Evolutionary conservation across 2,888 invertebrate species (phyloP).

Genomic region (Ochropleura leucogaster): DNA sequence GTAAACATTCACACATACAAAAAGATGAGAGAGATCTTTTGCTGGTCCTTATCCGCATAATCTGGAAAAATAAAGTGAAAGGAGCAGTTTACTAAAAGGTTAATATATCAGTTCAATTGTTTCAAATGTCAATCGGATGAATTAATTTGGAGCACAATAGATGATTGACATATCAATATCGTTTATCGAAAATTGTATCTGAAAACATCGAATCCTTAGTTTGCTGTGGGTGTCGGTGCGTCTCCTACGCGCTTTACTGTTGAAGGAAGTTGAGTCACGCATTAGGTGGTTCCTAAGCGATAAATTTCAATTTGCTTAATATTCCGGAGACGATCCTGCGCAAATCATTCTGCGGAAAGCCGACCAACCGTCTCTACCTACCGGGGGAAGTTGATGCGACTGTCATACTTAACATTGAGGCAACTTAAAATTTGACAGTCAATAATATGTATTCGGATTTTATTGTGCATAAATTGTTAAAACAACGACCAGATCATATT

Average conservation of each 20-base stretch:
- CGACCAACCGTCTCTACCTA: constrained; percentile 39
- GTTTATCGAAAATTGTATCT: constrained; percentile 71
- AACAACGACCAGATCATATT: constrained; percentile 47
- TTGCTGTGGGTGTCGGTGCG: constrained; percentile 72
- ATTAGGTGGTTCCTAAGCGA: constrained; percentile 70
- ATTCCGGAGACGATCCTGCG: constrained; percentile 73
- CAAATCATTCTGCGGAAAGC: constrained; percentile 72
- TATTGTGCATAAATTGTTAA: constrained; percentile 47
- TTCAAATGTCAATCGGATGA: constrained; percentile 78
- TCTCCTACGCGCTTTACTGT: constrained; percentile 69
- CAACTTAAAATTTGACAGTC: constrained; percentile 46
- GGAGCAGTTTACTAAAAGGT: constrained; percentile 59
- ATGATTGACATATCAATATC: constrained; percentile 82
- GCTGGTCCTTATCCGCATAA: constrained; percentile 22
- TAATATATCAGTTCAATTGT: constrained; percentile 76
- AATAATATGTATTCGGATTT: constrained; percentile 34
- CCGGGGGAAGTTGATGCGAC: constrained; percentile 61
- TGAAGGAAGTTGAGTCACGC: constrained; percentile 81
- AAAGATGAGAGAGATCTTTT: constrained; percentile 35
- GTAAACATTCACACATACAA: constrained; percentile 28
- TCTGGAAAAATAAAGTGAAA: constrained; percentile 61
- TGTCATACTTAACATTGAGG: constrained; percentile 58
- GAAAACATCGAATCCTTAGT: constrained; percentile 52
- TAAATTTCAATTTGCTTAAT: constrained; percentile 81
- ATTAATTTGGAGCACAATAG: constrained; percentile 79